A percentile compares a stretch with the other conserved stretches of the same genome.
Evolutionary conservation across 2,888 invertebrate genomes (phyloP).

Genomic region (Mesochorus sp.): DNA sequence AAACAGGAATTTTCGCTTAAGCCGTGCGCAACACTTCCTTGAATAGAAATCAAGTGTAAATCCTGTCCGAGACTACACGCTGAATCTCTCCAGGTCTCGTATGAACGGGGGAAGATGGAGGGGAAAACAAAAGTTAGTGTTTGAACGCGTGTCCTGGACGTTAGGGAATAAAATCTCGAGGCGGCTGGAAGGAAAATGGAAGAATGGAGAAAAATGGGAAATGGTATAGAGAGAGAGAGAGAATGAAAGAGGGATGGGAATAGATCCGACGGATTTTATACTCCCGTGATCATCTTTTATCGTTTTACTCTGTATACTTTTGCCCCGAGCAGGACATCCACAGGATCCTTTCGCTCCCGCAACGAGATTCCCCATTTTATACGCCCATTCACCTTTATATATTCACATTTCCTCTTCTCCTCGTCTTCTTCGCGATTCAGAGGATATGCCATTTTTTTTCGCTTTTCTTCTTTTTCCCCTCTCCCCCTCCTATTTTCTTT

Average conservation of each 20-base stretch:
- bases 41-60: no score
- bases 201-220: no score
- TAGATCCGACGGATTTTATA: background rate
- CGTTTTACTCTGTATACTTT: conserved; percentile 9
- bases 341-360: background rate
- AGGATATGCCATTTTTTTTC: no score
- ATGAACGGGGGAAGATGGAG: background rate
- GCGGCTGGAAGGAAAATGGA: background rate
- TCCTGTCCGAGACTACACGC: no score
- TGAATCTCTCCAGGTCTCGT: no score
- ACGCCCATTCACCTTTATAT: conserved; percentile 19
- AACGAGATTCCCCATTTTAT: conserved; percentile 20
- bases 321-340: conserved; percentile 1
- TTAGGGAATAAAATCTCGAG: background rate
- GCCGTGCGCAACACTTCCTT: no score
- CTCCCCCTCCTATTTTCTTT: background rate
- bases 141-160: background rate
- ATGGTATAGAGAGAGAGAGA: no score
- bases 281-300: conserved; percentile 19
- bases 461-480: background rate
- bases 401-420: background rate
- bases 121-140: background rate
- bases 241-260: background rate
- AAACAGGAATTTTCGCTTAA: conserved; percentile 75
- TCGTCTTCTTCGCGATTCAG: background rate